Evolutionary conservation across 2,888 invertebrate species (phyloP), one percentile per base, ranked within the genome.

Genomic region (Baronia brevicornis): DNA sequence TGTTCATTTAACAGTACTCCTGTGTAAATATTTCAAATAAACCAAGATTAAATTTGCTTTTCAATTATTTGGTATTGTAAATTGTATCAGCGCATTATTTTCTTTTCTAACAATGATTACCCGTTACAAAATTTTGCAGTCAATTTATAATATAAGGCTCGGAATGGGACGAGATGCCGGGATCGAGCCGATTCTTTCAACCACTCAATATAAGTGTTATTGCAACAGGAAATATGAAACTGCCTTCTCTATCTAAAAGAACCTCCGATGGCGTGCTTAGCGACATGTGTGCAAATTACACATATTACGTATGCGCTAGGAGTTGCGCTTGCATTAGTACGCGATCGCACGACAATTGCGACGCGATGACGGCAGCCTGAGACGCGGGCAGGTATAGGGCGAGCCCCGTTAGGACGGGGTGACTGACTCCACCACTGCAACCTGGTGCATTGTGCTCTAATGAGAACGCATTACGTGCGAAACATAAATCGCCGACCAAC

Each of bases 391-490:
- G 72, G 61, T 75, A 68, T 74, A 80, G 80, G 80, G 78, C 80
- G 71, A 73, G 71, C 67, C 73, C 82, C 80, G 80, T 82, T 80
- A 80, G 69, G 66, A 62, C 68, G 80, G 69, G 82, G 82, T 82
- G 80, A 82, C 67, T 82, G 82, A 82, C 82, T 74, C 63, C 57
- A 66, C 59, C 72, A 70, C 65, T 75, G 77, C 75, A 78, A 69
- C 78, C 77, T 79, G 82, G 82, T 79, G 82, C 82, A 84, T 80
- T 80, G 82, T 79, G 82, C 80, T 78, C 74, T 77, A 82, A 80
- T 73, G 75, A 78, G 82, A 77, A 77, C 82, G 63, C 70, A 72
- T 67, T 75, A 70, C 69, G 69, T 70, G 66, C 71, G 67, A 70
- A n/a, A 70, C 70, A 70, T 70, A 73, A 68, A 61, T 64, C 60